Evolutionary conservation across 2,113 vertebrate species (phyloP), one percentile per base, ranked within the genome.

Genomic region (Strigops habroptila): DNA sequence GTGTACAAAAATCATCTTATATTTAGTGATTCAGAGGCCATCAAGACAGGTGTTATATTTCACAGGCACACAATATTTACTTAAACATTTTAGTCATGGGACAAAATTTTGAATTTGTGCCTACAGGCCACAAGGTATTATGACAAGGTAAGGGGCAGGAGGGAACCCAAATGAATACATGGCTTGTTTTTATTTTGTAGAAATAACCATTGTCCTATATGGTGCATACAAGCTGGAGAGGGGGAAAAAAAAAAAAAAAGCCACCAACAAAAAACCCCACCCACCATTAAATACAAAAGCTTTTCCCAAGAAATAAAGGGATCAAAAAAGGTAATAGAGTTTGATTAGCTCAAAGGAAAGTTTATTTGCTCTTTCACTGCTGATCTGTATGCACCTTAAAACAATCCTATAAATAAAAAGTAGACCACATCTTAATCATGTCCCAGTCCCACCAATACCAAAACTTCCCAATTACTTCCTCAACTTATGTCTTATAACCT

Each of bases 361-460:
- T 96, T 90, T 92, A 96, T 92, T 78, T 90, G 91, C 85, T 91
- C 53, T 95, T 78, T 92, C 92, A 75, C 6, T 63, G 35, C 81
- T 94, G 77, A 97, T 80, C 94, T 92, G 94, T 90, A 96, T 91
- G 91, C 89, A 95, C 94, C 88, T 95, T 93, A 95, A 96, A 96
- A 95, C 73, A 96, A 95, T 74, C 88, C 87, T 87, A 89, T 86
- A 97, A 96, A 94, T 96, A 97, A 97, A 96, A 95, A 92, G 85
- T 59, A 89, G 93, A 92, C 91, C 86, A 71, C 69, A 90, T 97
- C 87, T 95, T 96, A 95, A 95, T 93, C 90, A 69, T 63, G 79
- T 96, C 95, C 96, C 91, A 88, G 77, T 96, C 95, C 96, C 93
- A 88, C 82, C 84, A 90, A 97, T 78, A 95, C 79, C 85, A 90